Base-by-base conservation (phyloP, 2,888 invertebrate genomes). In the Leptopterna dolabrata region DNA sequence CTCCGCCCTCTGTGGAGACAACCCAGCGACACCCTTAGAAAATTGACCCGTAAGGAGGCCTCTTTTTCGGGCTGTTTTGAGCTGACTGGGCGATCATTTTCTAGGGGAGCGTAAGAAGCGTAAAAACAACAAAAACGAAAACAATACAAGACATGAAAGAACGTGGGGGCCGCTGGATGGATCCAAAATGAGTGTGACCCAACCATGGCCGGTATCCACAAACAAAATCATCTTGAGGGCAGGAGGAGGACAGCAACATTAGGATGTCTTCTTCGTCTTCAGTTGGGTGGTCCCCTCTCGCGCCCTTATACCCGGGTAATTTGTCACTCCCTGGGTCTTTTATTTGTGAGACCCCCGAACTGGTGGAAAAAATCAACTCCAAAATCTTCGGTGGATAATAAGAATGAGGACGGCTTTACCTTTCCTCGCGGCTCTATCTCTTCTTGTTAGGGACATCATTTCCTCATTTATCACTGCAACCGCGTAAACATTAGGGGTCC, bases 401-500 rank as follows among this genome's bases (percentile, higher is more conserved):
- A 85, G 85, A 73, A 85, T 76, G 29, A 45, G 85, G 76, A 85
- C 85, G 73, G 73, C 85, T 85, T 85, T 73, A 83, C 83, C 76
- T 73, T 71, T 43, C 43, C 71, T 41, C 30, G 43, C 85, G 85
- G 73, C 71, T 71, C 73, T 45, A 71, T 36, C 45, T 73, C 73
- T 73, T 85, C 85, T 85, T 85, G 85, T 85, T 85, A 85, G 51
- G 85, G 76, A 45, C 76, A 85, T 85, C 85, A 76, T 85, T 85
- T 45, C 43, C 30, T 85, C 85, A 63, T 85, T 85, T 85, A 85
- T 85, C 85, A 85, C 76, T 41, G 85, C 47, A 73, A 73, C 85
- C 85, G 85, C 85, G 85, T 85, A 85, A 85, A 85, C 85, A 85
- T 85, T 85, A 85, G 85, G 85, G n/a, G 30, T 16, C 85, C 81